Evolutionary conservation across 2,888 invertebrate species (phyloP).

Genomic region (Plemyria rubiginata): DNA sequence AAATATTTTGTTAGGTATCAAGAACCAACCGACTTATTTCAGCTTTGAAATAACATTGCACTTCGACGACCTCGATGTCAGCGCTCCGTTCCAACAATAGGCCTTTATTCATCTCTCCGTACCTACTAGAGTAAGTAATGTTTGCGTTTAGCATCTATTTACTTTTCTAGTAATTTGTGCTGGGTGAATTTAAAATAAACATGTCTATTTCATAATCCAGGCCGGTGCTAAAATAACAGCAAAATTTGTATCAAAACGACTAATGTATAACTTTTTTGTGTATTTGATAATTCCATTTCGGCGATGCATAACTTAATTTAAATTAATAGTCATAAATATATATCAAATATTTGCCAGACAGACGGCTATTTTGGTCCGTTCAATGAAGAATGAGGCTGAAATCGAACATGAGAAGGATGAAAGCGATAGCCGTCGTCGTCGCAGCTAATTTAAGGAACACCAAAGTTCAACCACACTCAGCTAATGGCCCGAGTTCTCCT

Average conservation of each 20-base stretch:
- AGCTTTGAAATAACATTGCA: conserved; percentile 32
- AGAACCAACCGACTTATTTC: conserved; percentile 22
- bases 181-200: conserved; percentile 73
- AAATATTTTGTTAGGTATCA: conserved; percentile 23
- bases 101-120: conserved; percentile 33
- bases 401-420: conserved; percentile 33
- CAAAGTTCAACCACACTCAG: conserved; percentile 36
- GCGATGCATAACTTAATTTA: neutral
- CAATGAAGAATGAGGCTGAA: conserved; percentile 24
- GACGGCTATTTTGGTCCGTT: conserved; percentile 11
- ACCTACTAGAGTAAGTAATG: conserved; percentile 18
- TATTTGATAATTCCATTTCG: neutral
- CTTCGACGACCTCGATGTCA: conserved; percentile 31
- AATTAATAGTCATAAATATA: neutral
- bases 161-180: conserved; percentile 60
- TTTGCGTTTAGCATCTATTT: conserved; percentile 55
- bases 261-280: conserved; percentile 35
- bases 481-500: conserved; percentile 27
- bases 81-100: conserved; percentile 39
- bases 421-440: conserved; percentile 27
- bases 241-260: conserved; percentile 44
- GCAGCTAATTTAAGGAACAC: conserved; percentile 39
- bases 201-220: conserved; percentile 69
- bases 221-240: conserved; percentile 62
- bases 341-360: conserved; percentile 6